A percentile compares a stretch with the other conserved stretches of the same genome.
Conservation (phyloP, 1,140 invertebrate species). For the Drosophila sulfurigaster region DNA sequence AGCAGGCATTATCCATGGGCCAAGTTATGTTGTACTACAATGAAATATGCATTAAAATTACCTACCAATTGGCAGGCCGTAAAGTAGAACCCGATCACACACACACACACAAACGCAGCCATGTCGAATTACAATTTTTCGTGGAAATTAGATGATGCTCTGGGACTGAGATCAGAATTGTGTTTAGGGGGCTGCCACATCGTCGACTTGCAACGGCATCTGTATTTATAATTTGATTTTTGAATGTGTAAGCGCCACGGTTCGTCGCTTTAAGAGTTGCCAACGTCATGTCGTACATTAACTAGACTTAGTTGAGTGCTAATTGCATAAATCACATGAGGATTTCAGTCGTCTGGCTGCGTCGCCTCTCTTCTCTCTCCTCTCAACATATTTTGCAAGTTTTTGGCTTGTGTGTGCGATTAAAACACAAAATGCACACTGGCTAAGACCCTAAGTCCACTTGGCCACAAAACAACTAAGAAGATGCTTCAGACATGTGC, state of each 20-base stretch:
- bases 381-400: not conserved
- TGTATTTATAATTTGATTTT: constrained; percentile 57
- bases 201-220: not conserved
- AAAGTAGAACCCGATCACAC: constrained; percentile 58
- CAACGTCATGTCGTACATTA: constrained; percentile 66
- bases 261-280: constrained; percentile 46
- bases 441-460: constrained; percentile 32
- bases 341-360: constrained; percentile 69
- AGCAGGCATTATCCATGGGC: constrained; percentile 21
- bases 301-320: constrained; percentile 75
- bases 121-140: constrained; percentile 64
- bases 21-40: constrained; percentile 50
- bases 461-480: constrained; percentile 30
- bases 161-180: not conserved
- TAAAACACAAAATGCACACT: constrained; percentile 51
- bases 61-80: constrained; percentile 65
- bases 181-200: not conserved
- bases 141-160: constrained; percentile 49
- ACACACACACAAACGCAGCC: constrained; percentile 33
- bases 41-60: constrained; percentile 81
- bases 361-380: too few relatives aligned
- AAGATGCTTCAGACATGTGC: constrained; percentile 37
- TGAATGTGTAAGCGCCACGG: constrained; percentile 40
- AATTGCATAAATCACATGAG: constrained; percentile 79
- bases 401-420: constrained; percentile 41